Percentiles rank a stretch among this genome's conserved stretches.
phyloP scores from a whole-genome alignment of 2,797 vertebrate species.

The Peromyscus eremicus region DNA sequence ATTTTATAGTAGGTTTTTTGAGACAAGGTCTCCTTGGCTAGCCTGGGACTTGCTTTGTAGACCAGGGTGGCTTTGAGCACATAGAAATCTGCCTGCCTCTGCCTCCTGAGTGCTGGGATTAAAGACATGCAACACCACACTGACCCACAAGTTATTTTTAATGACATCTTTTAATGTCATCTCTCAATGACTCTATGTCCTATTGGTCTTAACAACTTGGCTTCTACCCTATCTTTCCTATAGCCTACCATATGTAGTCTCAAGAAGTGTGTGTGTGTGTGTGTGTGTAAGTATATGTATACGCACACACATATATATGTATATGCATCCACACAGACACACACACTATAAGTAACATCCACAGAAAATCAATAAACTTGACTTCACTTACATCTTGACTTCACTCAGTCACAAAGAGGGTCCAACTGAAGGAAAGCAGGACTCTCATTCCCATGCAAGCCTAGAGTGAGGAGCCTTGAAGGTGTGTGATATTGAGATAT shows the following conservation, averaged over 20 bases:
- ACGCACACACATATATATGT: neutral
- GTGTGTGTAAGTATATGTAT: neutral
- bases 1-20: neutral
- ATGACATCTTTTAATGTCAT: neutral
- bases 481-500: neutral
- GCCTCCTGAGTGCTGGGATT: neutral
- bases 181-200: neutral
- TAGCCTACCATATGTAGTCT: neutral
- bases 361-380: neutral
- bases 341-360: neutral
- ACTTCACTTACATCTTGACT: neutral
- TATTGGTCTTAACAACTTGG: neutral
- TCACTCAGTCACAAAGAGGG: neutral
- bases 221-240: neutral
- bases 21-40: neutral
- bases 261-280: neutral
- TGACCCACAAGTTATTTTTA: neutral
- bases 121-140: neutral
- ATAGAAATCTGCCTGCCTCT: neutral
- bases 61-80: neutral
- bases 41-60: neutral
- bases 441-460: accelerated
- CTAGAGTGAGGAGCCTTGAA: neutral
- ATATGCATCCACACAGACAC: neutral
- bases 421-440: neutral